These are phyloP conservation scores for Cryptomyrus ogoouensis DNA, from an alignment of 2,113 vertebrate species.

Conservation along the genomic window DNA sequence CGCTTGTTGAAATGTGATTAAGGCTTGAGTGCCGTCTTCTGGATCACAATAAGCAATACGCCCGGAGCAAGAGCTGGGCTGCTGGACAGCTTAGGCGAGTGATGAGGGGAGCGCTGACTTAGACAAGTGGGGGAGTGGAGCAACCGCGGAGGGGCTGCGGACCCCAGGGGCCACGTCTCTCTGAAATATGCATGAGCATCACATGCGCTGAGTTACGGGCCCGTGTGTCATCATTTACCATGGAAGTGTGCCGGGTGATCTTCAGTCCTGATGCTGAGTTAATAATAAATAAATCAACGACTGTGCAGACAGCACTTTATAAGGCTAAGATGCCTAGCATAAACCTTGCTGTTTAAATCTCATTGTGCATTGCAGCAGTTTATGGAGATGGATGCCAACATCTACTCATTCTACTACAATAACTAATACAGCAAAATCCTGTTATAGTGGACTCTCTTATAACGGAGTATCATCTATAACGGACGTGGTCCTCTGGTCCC, in stretches of 20 bases:
- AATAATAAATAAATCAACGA: constrained; percentile 24
- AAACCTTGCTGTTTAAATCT: constrained; percentile 16
- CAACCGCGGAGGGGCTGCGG: neutral
- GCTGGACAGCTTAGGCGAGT: neutral
- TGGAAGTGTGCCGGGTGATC: constrained; percentile 7
- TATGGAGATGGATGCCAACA: constrained; percentile 31
- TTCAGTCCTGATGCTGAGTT: constrained; percentile 1
- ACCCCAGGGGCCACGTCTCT: neutral
- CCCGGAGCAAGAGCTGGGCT: neutral
- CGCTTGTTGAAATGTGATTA: constrained; percentile 20
- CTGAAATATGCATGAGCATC: constrained; percentile 18
- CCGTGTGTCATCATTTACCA: constrained; percentile 3
- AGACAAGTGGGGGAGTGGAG: neutral
- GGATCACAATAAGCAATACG: neutral
- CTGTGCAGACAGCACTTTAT: constrained; percentile 7
- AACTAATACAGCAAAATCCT: neutral
- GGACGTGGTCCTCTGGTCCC: too few relatives aligned
- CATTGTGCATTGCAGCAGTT: constrained; percentile 11
- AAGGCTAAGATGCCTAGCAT: neutral
- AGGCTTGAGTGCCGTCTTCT: neutral
- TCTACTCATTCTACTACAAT: constrained; percentile 26
- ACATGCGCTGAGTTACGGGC: neutral
- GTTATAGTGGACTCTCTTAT: too few relatives aligned
- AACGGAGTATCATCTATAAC: too few relatives aligned
- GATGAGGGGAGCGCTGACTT: neutral